Conservation (phyloP, 2,113 vertebrate species). For the Corythornis cristatus region DNA sequence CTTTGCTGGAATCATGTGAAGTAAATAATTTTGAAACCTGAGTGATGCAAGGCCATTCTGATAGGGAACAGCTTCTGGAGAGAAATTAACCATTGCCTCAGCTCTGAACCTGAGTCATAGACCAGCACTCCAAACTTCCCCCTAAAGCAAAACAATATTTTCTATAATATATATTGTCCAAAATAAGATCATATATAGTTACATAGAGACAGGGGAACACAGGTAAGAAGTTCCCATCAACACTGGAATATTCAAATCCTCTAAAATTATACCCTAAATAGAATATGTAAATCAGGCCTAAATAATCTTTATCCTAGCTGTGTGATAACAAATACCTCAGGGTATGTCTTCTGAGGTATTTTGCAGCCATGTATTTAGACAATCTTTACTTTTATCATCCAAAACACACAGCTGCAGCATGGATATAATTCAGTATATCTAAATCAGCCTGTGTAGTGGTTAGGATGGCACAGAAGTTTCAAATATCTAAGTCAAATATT, state of each 20-base stretch:
- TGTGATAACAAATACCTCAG: background rate
- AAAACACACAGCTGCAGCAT: background rate
- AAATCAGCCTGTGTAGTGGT: background rate
- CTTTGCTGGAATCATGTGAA: background rate
- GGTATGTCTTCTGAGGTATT: background rate
- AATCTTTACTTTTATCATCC: background rate
- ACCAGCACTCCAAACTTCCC: background rate
- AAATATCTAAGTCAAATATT: background rate
- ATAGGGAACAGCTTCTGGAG: background rate
- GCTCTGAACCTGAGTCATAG: too few relatives aligned
- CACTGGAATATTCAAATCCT: background rate
- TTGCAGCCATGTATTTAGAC: background rate
- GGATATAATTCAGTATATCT: background rate
- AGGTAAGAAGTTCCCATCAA: background rate
- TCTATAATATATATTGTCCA: background rate
- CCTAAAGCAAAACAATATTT: background rate
- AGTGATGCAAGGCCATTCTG: background rate
- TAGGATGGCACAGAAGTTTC: background rate
- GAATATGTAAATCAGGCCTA: background rate
- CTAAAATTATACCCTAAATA: background rate
- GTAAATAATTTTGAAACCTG: background rate
- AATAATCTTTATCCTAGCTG: background rate
- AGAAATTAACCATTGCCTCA: background rate
- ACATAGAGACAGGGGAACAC: background rate
- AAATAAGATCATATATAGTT: background rate